These are phyloP conservation scores for Bolinopsis microptera DNA, from an alignment of 37 sponge, comb jelly and placozoan genomes.

Conservation along the genomic window DNA sequence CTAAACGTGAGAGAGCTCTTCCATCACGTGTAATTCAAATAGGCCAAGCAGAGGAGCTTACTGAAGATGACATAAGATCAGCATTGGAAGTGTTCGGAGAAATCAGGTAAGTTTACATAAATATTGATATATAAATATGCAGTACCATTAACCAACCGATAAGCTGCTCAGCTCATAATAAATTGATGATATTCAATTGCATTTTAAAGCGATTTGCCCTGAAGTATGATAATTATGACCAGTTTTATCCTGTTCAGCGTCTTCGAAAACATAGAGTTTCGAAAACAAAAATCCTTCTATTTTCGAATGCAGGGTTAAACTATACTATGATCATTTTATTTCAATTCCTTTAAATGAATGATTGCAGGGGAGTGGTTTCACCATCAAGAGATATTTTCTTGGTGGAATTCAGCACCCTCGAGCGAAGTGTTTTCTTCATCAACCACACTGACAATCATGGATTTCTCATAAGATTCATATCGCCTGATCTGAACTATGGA, in stretches of 20 bases:
- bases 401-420: slow-evolving; percentile 34
- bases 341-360: not conserved
- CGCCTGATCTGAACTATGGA: slow-evolving; percentile 25
- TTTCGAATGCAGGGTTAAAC: no score
- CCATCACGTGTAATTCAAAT: slow-evolving; percentile 53
- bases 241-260: no score
- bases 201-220: no score
- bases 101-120: not conserved
- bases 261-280: no score
- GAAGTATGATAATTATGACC: no score
- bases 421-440: slow-evolving; percentile 32
- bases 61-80: slow-evolving; percentile 63
- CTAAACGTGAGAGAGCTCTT: not conserved
- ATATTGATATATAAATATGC: not conserved
- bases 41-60: slow-evolving; percentile 13
- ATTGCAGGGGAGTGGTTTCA: slow-evolving; percentile 44
- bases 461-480: slow-evolving; percentile 41
- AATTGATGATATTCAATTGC: no score
- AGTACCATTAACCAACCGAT: no score
- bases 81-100: slow-evolving; percentile 43
- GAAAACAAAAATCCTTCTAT: no score
- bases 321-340: no score
- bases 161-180: no score
- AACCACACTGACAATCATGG: slow-evolving; percentile 36
- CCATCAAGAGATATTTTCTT: slow-evolving; percentile 45